A percentile compares a stretch with the other conserved stretches of the same genome.
phyloP scores from a whole-genome alignment of 2,797 vertebrate genomes.

The Staurois parvus region DNA sequence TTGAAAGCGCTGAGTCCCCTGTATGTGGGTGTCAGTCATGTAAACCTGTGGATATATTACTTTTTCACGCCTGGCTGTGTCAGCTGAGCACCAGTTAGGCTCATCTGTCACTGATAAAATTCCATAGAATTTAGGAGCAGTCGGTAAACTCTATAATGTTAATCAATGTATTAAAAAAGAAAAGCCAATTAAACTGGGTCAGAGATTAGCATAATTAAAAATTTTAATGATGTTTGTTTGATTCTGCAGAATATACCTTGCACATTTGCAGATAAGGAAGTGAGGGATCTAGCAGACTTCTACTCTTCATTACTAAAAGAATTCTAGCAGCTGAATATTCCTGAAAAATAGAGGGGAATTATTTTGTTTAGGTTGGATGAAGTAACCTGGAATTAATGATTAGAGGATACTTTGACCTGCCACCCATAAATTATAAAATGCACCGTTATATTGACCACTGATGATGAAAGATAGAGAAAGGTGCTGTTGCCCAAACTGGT shows the following conservation, averaged over 20 bases:
- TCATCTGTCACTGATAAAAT: background rate
- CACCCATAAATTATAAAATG: background rate
- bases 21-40: too few species aligned
- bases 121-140: background rate
- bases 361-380: background rate
- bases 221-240: conserved; percentile 22
- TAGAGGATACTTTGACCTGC: background rate
- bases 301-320: background rate
- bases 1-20: too few species aligned
- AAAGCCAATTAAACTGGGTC: conserved; percentile 40
- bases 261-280: background rate
- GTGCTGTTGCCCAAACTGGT: too few species aligned
- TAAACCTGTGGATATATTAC: background rate
- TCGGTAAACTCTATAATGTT: background rate
- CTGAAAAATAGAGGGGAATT: background rate
- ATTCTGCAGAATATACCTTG: conserved; percentile 17
- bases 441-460: background rate
- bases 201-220: conserved; percentile 38
- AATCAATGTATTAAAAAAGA: conserved; percentile 29
- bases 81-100: background rate
- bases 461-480: too few species aligned
- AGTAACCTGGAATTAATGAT: background rate
- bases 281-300: background rate
- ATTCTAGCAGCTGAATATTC: background rate
- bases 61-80: background rate